Evolutionary conservation across 1,140 invertebrate genomes (phyloP), one percentile per base, ranked within the genome.

Genomic region (Hyles vespertilio): DNA sequence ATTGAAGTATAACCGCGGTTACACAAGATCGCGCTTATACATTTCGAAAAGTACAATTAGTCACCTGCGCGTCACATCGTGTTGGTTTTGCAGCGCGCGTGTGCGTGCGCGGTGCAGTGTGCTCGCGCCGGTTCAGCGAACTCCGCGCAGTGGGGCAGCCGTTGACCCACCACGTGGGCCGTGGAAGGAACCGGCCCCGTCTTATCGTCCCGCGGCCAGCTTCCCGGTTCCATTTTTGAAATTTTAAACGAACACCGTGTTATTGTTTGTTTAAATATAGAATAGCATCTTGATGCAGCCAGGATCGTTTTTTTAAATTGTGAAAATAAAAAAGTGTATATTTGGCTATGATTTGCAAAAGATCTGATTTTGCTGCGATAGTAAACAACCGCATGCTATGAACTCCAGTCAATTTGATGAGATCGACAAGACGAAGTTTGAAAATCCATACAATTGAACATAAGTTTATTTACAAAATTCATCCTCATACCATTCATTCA

Each of bases 111-210:
- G 63, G 12, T 62, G 49, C 51, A 51, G 61, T 59, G 69, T 60
- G 65, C 60, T 10, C 61, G 62, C 63, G 65, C 59, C 56, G 68
- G 82, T 77, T 79, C 72, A 79, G 62, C 75, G 74, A 80, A 76
- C 79, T 67, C 69, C 65, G 72, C 74, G 72, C 83, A 86, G 79
- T 86, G 81, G 81, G 77, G 74, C 83, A 86, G 79, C 4, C 83
- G 78, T 84, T 86, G 83, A 86, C 79, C 83, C 72, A 79, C 83
- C 83, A 86, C 83, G 81, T 86, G 83, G 83, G 82, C 67, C 40
- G 56, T 74, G 74, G 59, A 61, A 62, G 61, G 70, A 62, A 67
- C 65, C 61, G 58, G 63, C 56, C 64, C 58, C 69, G 70, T 67
- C 68, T 81, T 84, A 79, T 81, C 81, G 77, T 54, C 50, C 49